These are phyloP conservation scores for Tiphia femorata DNA, from an alignment of 2,888 invertebrate species.

Conservation along the genomic window DNA sequence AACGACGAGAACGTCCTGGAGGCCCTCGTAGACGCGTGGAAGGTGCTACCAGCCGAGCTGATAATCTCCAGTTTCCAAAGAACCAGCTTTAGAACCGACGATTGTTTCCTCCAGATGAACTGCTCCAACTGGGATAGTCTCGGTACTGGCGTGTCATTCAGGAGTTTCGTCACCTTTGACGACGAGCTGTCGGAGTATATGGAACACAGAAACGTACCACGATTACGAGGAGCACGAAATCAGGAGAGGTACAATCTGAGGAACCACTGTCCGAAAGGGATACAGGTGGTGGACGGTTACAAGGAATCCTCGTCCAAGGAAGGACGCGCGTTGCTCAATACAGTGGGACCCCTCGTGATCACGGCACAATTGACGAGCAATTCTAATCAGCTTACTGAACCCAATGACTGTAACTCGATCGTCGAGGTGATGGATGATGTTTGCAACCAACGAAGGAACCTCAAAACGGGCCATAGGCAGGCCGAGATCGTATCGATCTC, in stretches of 20 bases:
- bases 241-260: background rate
- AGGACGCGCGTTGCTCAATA: too few relatives aligned
- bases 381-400: too few relatives aligned
- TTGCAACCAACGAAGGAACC: too few relatives aligned
- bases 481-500: background rate
- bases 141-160: slow-evolving; percentile 44
- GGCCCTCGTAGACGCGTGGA: slow-evolving; percentile 49
- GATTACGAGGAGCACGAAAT: too few relatives aligned
- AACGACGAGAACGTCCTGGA: slow-evolving; percentile 37
- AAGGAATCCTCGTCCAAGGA: too few relatives aligned
- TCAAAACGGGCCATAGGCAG: too few relatives aligned
- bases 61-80: slow-evolving; percentile 54
- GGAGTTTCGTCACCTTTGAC: slow-evolving; percentile 56
- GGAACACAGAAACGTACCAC: too few relatives aligned
- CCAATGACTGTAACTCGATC: background rate
- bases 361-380: too few relatives aligned
- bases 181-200: slow-evolving; percentile 46
- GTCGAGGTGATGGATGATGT: too few relatives aligned
- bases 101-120: slow-evolving; percentile 41
- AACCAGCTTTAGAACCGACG: slow-evolving; percentile 54
- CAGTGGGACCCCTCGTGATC: too few relatives aligned
- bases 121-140: slow-evolving; percentile 46
- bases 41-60: slow-evolving; percentile 45
- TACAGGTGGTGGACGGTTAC: background rate
- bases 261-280: background rate